phyloP scores from a whole-genome alignment of 1,140 invertebrate species.

The Bombus turneri region DNA sequence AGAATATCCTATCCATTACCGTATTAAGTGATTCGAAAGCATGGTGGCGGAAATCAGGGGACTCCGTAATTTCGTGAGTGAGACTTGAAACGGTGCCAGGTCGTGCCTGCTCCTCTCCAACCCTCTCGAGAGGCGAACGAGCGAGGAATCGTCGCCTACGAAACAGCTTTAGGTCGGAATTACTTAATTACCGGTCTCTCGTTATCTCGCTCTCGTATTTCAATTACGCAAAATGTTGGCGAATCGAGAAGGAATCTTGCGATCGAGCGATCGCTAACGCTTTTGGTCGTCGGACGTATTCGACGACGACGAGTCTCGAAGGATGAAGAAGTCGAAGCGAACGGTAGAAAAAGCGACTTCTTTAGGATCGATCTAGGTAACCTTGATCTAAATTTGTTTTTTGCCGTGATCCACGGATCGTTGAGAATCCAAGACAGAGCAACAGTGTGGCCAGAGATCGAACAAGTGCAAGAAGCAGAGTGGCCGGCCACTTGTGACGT shows the following conservation, averaged over 20 bases:
- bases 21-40: constrained; percentile 62
- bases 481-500: constrained; percentile 79
- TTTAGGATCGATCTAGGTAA: constrained; percentile 45
- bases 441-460: constrained; percentile 67
- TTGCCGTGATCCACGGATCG: constrained; percentile 51
- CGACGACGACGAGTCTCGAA: too few species aligned
- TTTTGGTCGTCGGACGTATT: too few species aligned
- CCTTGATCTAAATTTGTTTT: constrained; percentile 69
- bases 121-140: constrained; percentile 54
- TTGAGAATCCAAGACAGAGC: constrained; percentile 57
- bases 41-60: constrained; percentile 55
- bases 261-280: too few species aligned
- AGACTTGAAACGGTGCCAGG: constrained; percentile 79
- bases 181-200: constrained; percentile 8
- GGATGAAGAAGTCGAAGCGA: background rate
- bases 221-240: background rate
- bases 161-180: constrained; percentile 28
- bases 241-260: background rate
- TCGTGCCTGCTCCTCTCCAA: constrained; percentile 63
- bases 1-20: constrained; percentile 55
- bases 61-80: constrained; percentile 76
- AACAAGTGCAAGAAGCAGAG: constrained; percentile 74
- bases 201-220: background rate
- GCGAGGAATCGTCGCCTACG: constrained; percentile 29
- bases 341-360: constrained; percentile 26